Evolutionary conservation across 2,797 vertebrate species (phyloP), one percentile per base, ranked within the genome.

Genomic region (Florisuga fusca): DNA sequence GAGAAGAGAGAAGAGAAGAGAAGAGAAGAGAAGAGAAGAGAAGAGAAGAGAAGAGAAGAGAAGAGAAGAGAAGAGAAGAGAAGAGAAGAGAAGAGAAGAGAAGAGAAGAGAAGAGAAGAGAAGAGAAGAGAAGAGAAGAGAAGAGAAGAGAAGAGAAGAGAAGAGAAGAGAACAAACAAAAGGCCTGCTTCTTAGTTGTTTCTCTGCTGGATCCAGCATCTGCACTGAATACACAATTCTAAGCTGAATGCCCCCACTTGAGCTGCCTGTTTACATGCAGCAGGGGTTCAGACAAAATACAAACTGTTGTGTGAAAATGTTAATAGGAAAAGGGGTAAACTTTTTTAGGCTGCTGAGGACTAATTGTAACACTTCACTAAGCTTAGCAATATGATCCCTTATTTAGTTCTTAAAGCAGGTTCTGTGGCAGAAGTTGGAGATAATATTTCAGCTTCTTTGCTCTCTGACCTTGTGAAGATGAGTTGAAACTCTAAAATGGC

Each of bases 281-380:
- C 31, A 84, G 82, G 62, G 73, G 90, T 84, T 95, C 81, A 81
- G 73, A 54, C 53, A 95, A 86, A 96, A 87, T 87, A 73, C 7
- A 81, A 21, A 84, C 22, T 43, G 48, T 73, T 73, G 55, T 76
- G 69, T 86, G 84, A 90, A 94, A 95, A 87, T 76, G 36, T 79
- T 93, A 93, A 90, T 74, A 57, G 63, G 21, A 67, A 76, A 50
- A 15, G 45, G 18, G 74, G 23, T 45, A 81, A 33, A 9, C 38
- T 83, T 87, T 59, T 81, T 45, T 58, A 67, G 66, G 25, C 34
- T 75, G 14, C 41, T 81, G 38, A 67, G 73, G 53, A 91, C 50
- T 90, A 81, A 90, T 89, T 94, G 36, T 57, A 86, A 82, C 34
- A 66, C 34, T 67, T 95, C 33, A 16, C 59, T 73, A 73, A 81